These are phyloP conservation scores for Synanthedon tipuliformis DNA, from an alignment of 2,888 invertebrate species.

Conservation along the genomic window DNA sequence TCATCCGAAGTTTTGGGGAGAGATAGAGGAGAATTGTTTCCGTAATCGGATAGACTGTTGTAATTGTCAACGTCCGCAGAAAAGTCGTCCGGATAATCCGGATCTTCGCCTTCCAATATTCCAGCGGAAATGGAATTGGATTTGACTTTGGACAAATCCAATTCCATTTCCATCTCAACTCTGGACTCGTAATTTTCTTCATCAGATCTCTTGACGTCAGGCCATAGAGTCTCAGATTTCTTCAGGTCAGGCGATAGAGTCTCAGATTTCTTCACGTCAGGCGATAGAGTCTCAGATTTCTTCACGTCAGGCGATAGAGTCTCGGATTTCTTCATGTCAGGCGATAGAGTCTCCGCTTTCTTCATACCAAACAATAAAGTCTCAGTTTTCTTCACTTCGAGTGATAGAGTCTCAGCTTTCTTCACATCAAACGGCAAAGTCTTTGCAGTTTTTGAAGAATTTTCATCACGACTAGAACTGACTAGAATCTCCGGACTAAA, in stretches of 20 bases:
- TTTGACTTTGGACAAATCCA: slow-evolving; percentile 14
- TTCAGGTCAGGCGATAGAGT: too few species aligned
- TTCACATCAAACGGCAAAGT: not conserved
- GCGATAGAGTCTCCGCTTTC: too few species aligned
- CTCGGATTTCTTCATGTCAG: too few species aligned
- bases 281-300: not conserved
- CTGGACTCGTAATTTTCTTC: slow-evolving; percentile 17
- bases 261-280: too few species aligned
- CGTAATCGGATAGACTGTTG: slow-evolving; percentile 30
- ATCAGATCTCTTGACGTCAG: too few species aligned
- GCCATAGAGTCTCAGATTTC: too few species aligned
- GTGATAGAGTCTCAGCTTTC: too few species aligned
- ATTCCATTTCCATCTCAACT: slow-evolving; percentile 19
- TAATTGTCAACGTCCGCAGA: slow-evolving; percentile 45
- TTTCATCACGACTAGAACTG: slow-evolving; percentile 23
- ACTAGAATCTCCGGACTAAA: slow-evolving; percentile 35
- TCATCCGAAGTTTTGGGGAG: slow-evolving; percentile 37
- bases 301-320: too few species aligned
- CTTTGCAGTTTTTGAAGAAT: not conserved
- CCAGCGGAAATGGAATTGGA: slow-evolving; percentile 13
- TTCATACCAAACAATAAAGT: too few species aligned
- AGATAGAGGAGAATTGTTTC: slow-evolving; percentile 34
- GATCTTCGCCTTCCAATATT: slow-evolving; percentile 10
- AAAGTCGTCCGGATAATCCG: slow-evolving; percentile 34
- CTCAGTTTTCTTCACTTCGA: too few species aligned